A percentile compares a stretch with the other conserved stretches of the same genome.
phyloP scores from a whole-genome alignment of 2,888 invertebrate genomes.

The Limenitis camilla region DNA sequence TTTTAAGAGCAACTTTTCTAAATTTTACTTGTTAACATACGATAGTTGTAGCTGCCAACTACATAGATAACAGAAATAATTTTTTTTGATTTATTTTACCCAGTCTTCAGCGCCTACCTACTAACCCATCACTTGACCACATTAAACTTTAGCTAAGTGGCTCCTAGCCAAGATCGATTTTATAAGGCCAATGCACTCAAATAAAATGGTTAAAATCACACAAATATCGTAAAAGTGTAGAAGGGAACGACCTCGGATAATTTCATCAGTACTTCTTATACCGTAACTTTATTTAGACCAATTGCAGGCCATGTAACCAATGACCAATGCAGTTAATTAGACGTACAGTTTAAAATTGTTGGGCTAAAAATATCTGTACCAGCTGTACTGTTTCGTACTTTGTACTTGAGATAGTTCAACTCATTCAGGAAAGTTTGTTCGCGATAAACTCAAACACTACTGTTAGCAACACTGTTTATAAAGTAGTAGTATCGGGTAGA shows the following conservation, averaged over 20 bases:
- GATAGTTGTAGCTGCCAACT: too few species aligned
- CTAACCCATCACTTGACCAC: conserved; percentile 2
- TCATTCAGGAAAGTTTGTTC: neutral
- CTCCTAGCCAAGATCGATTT: conserved; percentile 31
- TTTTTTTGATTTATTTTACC: too few species aligned
- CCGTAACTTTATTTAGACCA: conserved; percentile 6
- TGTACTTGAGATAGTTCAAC: neutral
- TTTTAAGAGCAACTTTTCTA: too few species aligned
- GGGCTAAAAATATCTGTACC: conserved; percentile 10
- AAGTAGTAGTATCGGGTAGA: too few species aligned
- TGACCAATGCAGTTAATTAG: conserved; percentile 15
- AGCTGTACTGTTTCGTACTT: conserved; percentile 2
- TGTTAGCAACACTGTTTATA: too few species aligned
- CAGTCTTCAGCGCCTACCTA: neutral
- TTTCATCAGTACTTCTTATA: conserved; percentile 4
- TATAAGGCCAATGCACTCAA: conserved; percentile 34
- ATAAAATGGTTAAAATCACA: conserved; percentile 25
- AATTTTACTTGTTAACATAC: too few species aligned
- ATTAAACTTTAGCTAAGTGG: conserved; percentile 34
- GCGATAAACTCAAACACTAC: too few species aligned
- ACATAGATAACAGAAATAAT: too few species aligned
- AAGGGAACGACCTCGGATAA: conserved; percentile 26
- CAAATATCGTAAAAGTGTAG: conserved; percentile 15
- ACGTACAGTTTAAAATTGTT: conserved; percentile 15
- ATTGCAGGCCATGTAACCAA: conserved; percentile 9